These are phyloP conservation scores for Augiades crinisus DNA, from an alignment of 2,888 invertebrate genomes.

Conservation along the genomic window DNA sequence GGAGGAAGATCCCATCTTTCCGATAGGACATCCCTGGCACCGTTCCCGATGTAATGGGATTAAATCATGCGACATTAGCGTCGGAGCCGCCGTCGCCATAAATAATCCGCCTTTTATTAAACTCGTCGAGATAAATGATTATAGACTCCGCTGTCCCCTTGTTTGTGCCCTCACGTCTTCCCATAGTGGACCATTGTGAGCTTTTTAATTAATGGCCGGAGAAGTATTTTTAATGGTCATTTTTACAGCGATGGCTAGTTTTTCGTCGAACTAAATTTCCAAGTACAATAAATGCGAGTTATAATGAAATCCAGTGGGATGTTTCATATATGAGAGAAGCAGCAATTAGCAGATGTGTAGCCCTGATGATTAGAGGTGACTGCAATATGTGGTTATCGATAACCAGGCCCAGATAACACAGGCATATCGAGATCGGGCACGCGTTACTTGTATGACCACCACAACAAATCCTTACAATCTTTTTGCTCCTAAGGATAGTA, in stretches of 20 bases:
- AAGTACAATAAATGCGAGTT: too few species aligned
- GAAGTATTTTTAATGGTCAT: constrained; percentile 14
- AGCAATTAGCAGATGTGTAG: too few species aligned
- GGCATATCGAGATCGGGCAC: too few species aligned
- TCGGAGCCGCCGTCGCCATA: constrained; percentile 59
- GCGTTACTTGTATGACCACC: too few species aligned
- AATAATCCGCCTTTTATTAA: constrained; percentile 81
- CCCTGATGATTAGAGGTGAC: too few species aligned
- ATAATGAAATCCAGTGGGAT: too few species aligned
- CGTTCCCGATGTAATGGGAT: constrained; percentile 75
- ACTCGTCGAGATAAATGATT: constrained; percentile 79
- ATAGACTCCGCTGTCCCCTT: constrained; percentile 70
- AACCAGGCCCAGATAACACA: too few species aligned
- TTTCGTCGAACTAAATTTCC: neutral
- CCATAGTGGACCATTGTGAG: constrained; percentile 34
- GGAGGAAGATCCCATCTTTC: constrained; percentile 28
- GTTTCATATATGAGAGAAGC: too few species aligned
- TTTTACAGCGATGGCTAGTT: neutral
- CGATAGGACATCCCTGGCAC: constrained; percentile 52
- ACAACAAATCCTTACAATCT: too few species aligned
- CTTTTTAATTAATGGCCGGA: constrained; percentile 28
- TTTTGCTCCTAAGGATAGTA: too few species aligned
- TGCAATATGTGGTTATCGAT: too few species aligned
- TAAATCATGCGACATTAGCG: constrained; percentile 78
- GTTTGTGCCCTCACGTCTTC: constrained; percentile 45